A percentile compares a stretch with the other conserved stretches of the same genome.
phyloP scores from a whole-genome alignment of 2,797 vertebrate species.

The Molossus alvarezi region DNA sequence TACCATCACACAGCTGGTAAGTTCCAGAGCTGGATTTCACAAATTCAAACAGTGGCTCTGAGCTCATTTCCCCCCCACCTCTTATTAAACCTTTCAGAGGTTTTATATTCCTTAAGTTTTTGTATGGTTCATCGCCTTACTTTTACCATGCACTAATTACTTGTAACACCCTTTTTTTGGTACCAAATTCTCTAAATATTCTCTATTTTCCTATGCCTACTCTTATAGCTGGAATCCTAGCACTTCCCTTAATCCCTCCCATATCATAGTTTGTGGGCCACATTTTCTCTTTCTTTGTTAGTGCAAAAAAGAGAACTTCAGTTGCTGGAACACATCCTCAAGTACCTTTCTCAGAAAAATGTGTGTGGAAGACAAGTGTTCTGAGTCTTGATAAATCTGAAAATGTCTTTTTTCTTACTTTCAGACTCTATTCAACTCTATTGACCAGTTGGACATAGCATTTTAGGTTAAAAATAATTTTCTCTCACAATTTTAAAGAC shows the following conservation, averaged over 20 bases:
- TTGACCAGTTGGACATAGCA: background rate
- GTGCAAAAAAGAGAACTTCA: background rate
- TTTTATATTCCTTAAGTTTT: background rate
- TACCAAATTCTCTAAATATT: background rate
- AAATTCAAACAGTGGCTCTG: slow-evolving; percentile 67
- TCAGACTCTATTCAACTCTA: background rate
- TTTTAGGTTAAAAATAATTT: background rate
- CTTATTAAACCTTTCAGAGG: background rate
- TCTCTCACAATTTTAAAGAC: background rate
- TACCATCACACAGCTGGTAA: background rate
- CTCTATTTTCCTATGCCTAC: background rate
- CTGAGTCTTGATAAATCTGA: background rate
- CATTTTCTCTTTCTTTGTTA: background rate
- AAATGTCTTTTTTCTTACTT: background rate
- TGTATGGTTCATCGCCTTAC: background rate
- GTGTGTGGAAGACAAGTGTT: background rate
- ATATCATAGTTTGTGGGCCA: background rate
- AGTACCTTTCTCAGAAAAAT: background rate
- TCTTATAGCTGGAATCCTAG: background rate
- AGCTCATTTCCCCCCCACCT: slow-evolving; percentile 57
- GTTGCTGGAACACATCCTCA: background rate
- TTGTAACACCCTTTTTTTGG: background rate
- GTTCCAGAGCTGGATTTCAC: slow-evolving; percentile 36
- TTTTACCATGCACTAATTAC: background rate
- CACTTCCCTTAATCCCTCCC: background rate